phyloP scores from a whole-genome alignment of 2,797 vertebrate species.

The Lepilemur septentrionalis region DNA sequence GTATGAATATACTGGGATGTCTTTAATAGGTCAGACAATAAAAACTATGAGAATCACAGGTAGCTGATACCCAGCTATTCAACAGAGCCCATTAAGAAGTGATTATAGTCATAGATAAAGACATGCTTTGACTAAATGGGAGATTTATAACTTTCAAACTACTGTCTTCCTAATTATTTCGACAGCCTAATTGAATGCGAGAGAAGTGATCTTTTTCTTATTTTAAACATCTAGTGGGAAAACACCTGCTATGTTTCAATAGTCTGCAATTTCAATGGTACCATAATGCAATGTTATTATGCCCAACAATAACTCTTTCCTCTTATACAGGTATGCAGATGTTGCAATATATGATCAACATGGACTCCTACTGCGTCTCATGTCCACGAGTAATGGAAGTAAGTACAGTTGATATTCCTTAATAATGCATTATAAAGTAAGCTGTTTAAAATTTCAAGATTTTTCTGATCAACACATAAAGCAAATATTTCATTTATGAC shows the following conservation, averaged over 20 bases:
- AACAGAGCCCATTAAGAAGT: neutral
- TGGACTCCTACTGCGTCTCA: neutral
- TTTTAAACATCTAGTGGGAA: conserved; percentile 17
- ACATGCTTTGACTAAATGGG: neutral
- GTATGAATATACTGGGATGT: neutral
- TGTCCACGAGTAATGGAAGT: neutral
- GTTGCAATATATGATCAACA: neutral
- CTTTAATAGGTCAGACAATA: neutral
- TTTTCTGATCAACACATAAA: neutral
- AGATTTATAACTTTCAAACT: neutral
- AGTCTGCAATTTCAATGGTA: neutral
- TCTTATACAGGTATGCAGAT: neutral
- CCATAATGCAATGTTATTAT: neutral
- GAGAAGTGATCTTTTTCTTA: neutral
- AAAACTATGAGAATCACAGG: neutral
- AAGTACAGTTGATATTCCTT: neutral
- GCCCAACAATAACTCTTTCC: neutral
- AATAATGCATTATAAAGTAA: neutral
- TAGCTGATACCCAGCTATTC: neutral
- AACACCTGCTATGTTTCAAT: conserved; percentile 23
- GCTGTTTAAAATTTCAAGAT: neutral
- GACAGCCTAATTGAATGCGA: neutral
- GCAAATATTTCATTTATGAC: neutral
- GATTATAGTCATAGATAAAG: neutral
- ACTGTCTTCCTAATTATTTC: neutral